A percentile compares a stretch with the other conserved stretches of the same genome.
Evolutionary conservation across 2,888 invertebrate species (phyloP).

Genomic region (Ditula angustiorana): DNA sequence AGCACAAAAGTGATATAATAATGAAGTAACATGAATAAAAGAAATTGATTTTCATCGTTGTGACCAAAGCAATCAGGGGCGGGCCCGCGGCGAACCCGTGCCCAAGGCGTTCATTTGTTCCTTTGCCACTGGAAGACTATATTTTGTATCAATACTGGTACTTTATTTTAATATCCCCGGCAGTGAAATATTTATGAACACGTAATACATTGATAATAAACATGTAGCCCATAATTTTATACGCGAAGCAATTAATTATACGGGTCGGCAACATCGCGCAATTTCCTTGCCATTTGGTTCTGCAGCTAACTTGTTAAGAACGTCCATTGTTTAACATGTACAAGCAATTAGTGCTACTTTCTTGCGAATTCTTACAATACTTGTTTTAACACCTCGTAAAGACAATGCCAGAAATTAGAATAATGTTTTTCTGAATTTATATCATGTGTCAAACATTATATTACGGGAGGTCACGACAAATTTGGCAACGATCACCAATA

Average conservation of each 20-base stretch:
- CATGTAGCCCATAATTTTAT: conserved; percentile 13
- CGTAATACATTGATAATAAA: conserved; percentile 3
- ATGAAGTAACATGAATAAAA: conserved; percentile 38
- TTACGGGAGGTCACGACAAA: too few relatives aligned
- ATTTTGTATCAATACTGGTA: conserved; percentile 23
- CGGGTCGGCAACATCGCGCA: conserved; percentile 14
- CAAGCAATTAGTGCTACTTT: conserved; percentile 27
- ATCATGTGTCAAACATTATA: too few relatives aligned
- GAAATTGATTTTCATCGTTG: conserved; percentile 31
- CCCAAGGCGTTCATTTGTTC: conserved; percentile 28
- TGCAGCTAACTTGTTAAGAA: conserved; percentile 17
- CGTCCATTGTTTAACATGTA: conserved; percentile 18
- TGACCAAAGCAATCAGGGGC: conserved; percentile 27
- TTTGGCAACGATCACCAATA: too few relatives aligned
- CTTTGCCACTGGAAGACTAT: conserved; percentile 19
- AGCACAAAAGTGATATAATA: conserved; percentile 28
- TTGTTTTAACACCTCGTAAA: background rate
- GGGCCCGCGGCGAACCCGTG: conserved; percentile 3
- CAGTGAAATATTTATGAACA: conserved; percentile 18
- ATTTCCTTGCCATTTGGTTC: conserved; percentile 18
- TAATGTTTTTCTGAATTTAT: background rate
- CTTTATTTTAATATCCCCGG: conserved; percentile 19
- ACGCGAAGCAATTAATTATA: conserved; percentile 22
- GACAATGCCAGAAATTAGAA: background rate
- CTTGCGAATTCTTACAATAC: conserved; percentile 1